Evolutionary conservation across 23 tunicate species (phyloP), one percentile per base, ranked within the genome.

Genomic region (Clavelina lepadiformis): DNA sequence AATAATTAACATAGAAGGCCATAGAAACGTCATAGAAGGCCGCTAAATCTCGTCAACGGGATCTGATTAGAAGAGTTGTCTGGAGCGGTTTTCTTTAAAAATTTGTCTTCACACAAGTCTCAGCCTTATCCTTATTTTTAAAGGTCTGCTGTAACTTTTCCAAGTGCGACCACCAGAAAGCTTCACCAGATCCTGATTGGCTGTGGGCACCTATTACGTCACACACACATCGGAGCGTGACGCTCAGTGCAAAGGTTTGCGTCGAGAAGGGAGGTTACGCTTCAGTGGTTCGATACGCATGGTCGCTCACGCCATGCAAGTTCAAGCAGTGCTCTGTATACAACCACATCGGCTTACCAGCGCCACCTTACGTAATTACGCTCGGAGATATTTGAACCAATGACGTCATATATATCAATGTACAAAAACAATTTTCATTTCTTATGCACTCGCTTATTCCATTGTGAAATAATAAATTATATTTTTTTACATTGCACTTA

Each of bases 311-410:
- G 19, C 80, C 89, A n/a, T 82, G 89, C 71, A 55, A 54, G 30
- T 82, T 71, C 38, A 82, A 82, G 38, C 41, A 65, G 24, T 82
- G 89, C 46, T 82, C 89, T 3, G 72, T 82, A 3, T 82, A 82
- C 65, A 66, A 74, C 58, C 49, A 70, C 38, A 0, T 35, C 0
- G 74, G 74, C 8, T 41, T 72, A 28, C 89, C 89, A 13, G 89
- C 74, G 0, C 74, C 89, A 1, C 89, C 89, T 6, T 63, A 3
- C 23, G 24, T 63, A 3, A 35, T 63, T n/a, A n/a, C n/a, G n/a
- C n/a, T n/a, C n/a, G n/a, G n/a, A n/a, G n/a, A n/a, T n/a, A n/a
- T n/a, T n/a, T n/a, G n/a, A n/a, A n/a, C n/a, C n/a, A n/a, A n/a
- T n/a, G n/a, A n/a, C n/a, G n/a, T n/a, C n/a, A n/a, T n/a, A n/a